Evolutionary conservation across 2,888 invertebrate species (phyloP), one percentile per base, ranked within the genome.

Genomic region (Teleogryllus oceanicus): DNA sequence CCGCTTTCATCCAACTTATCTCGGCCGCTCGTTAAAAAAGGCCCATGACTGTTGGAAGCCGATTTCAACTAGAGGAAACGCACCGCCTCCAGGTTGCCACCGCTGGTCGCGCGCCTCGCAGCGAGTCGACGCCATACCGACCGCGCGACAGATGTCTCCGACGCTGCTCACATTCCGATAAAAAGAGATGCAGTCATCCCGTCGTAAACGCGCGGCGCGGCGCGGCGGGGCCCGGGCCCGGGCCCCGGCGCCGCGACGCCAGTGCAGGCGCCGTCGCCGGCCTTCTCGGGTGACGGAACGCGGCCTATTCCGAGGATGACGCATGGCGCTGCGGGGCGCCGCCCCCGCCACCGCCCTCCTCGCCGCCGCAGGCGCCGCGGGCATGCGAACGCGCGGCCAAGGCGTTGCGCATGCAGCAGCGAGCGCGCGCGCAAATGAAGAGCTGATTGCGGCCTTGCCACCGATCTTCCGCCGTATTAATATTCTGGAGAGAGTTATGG

Each of bases 401-500:
- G 62, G 62, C 62, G 62, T 62, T 13, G 18, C 13, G 62, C 62
- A 62, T 62, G 62, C 62, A 62, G 62, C 62, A 13, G 62, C 62
- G 62, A 62, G 18, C 62, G 16, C 16, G 16, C 2, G 62, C 62
- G 62, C 62, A 16, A 62, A 62, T 62, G 62, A 62, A 62, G 16
- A 62, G 62, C 62, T 62, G 62, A 62, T 62, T 62, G 62, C 62
- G 62, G 13, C 62, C 62, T 62, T 62, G 62, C 62, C 62, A 16
- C 62, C 62, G 62, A 62, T 62, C 62, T 62, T 62, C 16, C 13
- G 5, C 5, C 62, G 18, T 62, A 62, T 62, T 62, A 62, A 62
- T 62, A 62, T 62, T 62, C 62, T 8, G 62, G 13, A 13, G 62
- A 62, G 62, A 62, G 4, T 16, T 62, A 62, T 62, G 62, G 18